Evolutionary conservation across 53 echinoderm and acorn worm species (phyloP).

Genomic region (Glandiceps talaboti): DNA sequence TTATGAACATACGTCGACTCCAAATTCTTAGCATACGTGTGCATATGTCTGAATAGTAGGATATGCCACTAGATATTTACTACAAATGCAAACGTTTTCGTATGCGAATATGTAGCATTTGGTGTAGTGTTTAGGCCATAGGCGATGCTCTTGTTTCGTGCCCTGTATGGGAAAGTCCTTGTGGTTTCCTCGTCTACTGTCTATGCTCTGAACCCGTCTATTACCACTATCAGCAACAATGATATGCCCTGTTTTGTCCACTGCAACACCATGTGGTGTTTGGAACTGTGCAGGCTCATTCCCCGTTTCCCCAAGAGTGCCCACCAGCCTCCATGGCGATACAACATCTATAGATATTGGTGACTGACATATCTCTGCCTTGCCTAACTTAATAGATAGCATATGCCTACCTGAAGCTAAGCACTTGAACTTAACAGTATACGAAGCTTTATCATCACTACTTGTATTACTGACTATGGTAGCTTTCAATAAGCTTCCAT

Average conservation of each 20-base stretch:
- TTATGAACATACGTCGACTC: too few species aligned
- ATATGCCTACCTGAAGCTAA: not conserved
- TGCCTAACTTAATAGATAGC: not conserved
- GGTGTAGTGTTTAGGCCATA: too few species aligned
- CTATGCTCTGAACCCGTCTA: not conserved
- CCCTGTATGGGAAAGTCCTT: too few species aligned
- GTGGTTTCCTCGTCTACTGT: not conserved
- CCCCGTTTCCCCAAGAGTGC: not conserved
- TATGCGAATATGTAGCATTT: too few species aligned
- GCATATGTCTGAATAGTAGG: too few species aligned
- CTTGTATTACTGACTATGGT: too few species aligned
- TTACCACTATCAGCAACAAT: not conserved
- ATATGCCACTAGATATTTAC: too few species aligned
- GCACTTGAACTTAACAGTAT: not conserved
- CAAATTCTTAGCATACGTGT: too few species aligned
- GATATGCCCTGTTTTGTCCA: not conserved
- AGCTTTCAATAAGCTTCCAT: too few species aligned
- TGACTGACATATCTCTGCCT: not conserved
- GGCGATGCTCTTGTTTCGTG: too few species aligned
- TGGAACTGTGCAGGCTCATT: not conserved
- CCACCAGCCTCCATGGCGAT: not conserved
- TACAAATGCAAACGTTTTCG: too few species aligned
- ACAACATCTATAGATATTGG: not conserved
- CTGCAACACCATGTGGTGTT: not conserved
- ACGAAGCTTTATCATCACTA: not conserved